Evolutionary conservation across 2,888 invertebrate species (phyloP).

Genomic region (Dolichomitus sp.): DNA sequence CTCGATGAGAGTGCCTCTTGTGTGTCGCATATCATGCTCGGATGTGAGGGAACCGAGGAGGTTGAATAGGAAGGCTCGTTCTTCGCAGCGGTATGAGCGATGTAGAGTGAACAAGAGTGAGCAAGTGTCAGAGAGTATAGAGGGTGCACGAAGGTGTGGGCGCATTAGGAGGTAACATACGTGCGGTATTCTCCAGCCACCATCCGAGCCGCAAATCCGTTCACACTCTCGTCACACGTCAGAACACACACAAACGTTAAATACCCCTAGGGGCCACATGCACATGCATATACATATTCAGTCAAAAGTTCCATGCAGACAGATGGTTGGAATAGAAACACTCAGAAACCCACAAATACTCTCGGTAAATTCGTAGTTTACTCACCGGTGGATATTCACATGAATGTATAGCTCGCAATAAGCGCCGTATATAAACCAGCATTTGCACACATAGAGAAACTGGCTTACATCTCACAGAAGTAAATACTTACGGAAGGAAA

Average conservation of each 20-base stretch:
- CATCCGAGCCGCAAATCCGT: conserved; percentile 59
- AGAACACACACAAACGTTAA: conserved; percentile 37
- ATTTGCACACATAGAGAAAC: conserved; percentile 19
- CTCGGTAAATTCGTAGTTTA: conserved; percentile 38
- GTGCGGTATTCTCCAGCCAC: conserved; percentile 14
- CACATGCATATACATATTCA: background rate
- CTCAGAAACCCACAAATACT: conserved; percentile 29
- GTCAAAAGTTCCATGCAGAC: conserved; percentile 18
- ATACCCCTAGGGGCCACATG: conserved; percentile 20
- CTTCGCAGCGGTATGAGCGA: background rate
- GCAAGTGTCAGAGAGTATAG: background rate
- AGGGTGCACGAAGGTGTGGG: conserved; percentile 52
- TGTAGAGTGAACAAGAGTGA: conserved; percentile 6
- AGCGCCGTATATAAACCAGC: background rate
- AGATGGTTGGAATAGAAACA: conserved; percentile 6
- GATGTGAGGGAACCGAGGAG: conserved; percentile 34
- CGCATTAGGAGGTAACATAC: conserved; percentile 43
- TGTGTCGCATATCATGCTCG: conserved; percentile 55
- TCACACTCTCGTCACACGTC: conserved; percentile 53
- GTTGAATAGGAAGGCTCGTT: background rate
- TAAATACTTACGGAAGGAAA: conserved; percentile 49
- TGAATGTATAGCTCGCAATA: background rate
- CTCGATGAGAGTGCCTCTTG: conserved; percentile 59
- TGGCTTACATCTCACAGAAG: conserved; percentile 27
- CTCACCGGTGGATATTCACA: background rate